Conservation (phyloP, 2,113 vertebrate species). For the Tichodroma muraria region DNA sequence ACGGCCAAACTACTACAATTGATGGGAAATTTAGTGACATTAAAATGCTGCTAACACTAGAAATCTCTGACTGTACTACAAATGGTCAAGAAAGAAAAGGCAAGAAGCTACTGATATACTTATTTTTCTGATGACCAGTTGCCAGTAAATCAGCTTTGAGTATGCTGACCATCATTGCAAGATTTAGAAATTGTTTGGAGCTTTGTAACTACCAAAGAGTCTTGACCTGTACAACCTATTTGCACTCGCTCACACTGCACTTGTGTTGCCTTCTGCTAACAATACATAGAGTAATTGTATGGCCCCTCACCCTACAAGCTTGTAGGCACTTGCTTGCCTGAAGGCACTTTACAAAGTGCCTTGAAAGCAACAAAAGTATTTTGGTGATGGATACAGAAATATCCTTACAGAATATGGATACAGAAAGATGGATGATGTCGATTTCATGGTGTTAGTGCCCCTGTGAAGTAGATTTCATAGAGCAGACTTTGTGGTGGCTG, state of each 20-base stretch:
- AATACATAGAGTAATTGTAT: not conserved
- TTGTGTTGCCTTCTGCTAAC: not conserved
- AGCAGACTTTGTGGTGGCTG: not conserved
- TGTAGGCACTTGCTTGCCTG: too few relatives aligned
- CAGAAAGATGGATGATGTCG: not conserved
- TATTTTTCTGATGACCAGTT: not conserved
- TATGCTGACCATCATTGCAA: not conserved
- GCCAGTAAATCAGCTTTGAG: not conserved
- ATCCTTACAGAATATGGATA: not conserved
- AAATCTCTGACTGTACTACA: not conserved
- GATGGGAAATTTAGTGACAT: slow-evolving; percentile 1
- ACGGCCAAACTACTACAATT: too few relatives aligned
- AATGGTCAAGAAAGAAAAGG: not conserved
- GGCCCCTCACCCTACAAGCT: not conserved
- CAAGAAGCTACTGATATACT: not conserved
- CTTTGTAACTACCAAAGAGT: not conserved
- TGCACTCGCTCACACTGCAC: not conserved
- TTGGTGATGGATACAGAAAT: not conserved
- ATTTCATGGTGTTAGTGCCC: not conserved
- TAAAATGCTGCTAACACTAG: not conserved
- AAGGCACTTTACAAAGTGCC: too few relatives aligned
- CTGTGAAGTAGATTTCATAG: not conserved
- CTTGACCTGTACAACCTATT: not conserved
- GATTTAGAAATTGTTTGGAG: not conserved
- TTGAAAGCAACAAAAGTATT: not conserved